A percentile compares a stretch with the other conserved stretches of the same genome.
phyloP scores from a whole-genome alignment of 2,888 invertebrate genomes.

The Drosophila conformis region DNA sequence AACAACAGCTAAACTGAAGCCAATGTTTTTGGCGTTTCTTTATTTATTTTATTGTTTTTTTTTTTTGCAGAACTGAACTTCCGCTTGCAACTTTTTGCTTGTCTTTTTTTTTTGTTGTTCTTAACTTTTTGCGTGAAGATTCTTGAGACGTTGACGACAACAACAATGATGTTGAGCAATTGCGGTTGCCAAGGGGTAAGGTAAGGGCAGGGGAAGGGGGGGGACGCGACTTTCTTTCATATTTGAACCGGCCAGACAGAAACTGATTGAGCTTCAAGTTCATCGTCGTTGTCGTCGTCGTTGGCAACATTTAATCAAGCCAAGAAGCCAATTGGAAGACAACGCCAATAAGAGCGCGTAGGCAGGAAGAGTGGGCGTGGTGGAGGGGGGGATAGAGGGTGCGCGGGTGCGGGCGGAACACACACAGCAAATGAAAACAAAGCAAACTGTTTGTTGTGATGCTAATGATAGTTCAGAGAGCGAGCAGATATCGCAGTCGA shows the following conservation, averaged over 20 bases:
- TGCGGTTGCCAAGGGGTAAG: constrained; percentile 29
- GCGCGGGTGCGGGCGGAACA: no score
- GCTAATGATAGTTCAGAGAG: constrained; percentile 56
- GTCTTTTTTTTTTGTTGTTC: constrained; percentile 1
- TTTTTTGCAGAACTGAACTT: constrained; percentile 45
- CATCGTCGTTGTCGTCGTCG: constrained; percentile 42
- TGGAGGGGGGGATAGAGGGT: no score
- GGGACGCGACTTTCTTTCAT: constrained; percentile 21
- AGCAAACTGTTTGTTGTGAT: constrained; percentile 48
- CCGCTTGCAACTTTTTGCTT: constrained; percentile 37
- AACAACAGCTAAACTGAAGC: neutral
- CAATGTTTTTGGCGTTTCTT: constrained; percentile 2
- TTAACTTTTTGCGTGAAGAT: constrained; percentile 27
- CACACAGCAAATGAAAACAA: constrained; percentile 32
- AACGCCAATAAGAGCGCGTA: constrained; percentile 44
- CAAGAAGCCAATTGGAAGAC: constrained; percentile 76
- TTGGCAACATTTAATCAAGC: constrained; percentile 79
- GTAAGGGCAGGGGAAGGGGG: neutral
- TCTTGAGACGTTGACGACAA: constrained; percentile 58
- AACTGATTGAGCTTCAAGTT: constrained; percentile 66
- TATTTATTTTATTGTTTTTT: neutral
- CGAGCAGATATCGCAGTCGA: constrained; percentile 28
- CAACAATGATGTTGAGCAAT: constrained; percentile 18
- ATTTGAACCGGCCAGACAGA: constrained; percentile 41
- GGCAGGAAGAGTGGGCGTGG: neutral